Conservation (phyloP, 2,113 vertebrate genomes). For the Anthoscopus minutus region DNA sequence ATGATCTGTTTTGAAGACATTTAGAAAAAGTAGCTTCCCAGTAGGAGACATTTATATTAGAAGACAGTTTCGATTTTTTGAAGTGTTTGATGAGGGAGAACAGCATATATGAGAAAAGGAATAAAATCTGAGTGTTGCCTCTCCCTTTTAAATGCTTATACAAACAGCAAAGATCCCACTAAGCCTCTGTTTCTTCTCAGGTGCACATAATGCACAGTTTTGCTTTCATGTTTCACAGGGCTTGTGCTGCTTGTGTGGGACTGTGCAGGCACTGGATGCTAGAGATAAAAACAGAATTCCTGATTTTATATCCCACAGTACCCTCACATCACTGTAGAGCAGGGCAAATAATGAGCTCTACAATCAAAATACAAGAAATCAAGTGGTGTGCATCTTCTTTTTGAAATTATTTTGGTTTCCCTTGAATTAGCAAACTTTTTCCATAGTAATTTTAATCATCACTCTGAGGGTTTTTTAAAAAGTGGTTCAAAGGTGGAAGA, state of each 20-base stretch:
- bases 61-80: not conserved
- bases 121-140: not conserved
- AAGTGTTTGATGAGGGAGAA: constrained; percentile 31
- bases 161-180: not conserved
- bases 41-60: not conserved
- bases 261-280: not conserved
- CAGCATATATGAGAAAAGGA: not conserved
- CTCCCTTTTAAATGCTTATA: not conserved
- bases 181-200: not conserved
- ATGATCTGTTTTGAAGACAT: constrained; percentile 25
- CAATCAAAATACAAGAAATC: not conserved
- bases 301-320: not conserved
- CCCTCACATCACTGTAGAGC: not conserved
- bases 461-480: not conserved
- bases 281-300: not conserved
- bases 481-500: not conserved
- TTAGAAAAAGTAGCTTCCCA: not conserved
- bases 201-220: not conserved
- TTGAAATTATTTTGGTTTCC: not conserved
- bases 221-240: not conserved
- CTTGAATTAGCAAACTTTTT: not conserved
- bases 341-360: not conserved
- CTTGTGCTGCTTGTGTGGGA: not conserved
- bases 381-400: not conserved
- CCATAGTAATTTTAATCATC: not conserved